phyloP scores from a whole-genome alignment of 2,113 vertebrate species.

The Papio anubis region DNA sequence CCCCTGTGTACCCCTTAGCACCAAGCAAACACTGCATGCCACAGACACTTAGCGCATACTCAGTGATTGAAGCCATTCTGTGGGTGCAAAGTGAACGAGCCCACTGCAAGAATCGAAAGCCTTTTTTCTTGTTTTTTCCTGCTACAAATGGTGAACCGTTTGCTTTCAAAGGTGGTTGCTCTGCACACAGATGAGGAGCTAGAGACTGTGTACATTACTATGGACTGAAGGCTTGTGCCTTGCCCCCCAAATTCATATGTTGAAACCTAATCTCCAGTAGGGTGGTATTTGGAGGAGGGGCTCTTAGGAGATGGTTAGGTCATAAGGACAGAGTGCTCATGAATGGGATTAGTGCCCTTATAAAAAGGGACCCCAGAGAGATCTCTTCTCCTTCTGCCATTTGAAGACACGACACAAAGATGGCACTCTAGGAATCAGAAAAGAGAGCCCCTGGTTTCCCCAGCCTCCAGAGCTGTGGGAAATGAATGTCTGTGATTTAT shows the following conservation, averaged over 20 bases:
- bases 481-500: too few species aligned
- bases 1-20: accelerated
- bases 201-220: neutral
- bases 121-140: neutral
- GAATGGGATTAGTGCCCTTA: too few species aligned
- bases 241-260: too few species aligned
- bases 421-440: neutral
- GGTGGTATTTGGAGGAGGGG: neutral
- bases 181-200: too few species aligned
- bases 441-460: neutral
- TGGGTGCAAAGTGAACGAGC: neutral
- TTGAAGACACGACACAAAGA: neutral
- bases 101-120: accelerated
- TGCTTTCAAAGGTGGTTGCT: neutral
- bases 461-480: neutral
- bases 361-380: neutral
- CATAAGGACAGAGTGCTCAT: neutral
- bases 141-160: neutral
- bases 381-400: neutral
- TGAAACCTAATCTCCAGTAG: neutral
- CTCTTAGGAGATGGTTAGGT: neutral
- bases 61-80: neutral
- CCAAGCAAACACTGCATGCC: neutral
- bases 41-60: neutral
- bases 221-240: too few species aligned